These are phyloP conservation scores for Amia ocellicauda DNA, from an alignment of 2,113 vertebrate species.

Conservation along the genomic window DNA sequence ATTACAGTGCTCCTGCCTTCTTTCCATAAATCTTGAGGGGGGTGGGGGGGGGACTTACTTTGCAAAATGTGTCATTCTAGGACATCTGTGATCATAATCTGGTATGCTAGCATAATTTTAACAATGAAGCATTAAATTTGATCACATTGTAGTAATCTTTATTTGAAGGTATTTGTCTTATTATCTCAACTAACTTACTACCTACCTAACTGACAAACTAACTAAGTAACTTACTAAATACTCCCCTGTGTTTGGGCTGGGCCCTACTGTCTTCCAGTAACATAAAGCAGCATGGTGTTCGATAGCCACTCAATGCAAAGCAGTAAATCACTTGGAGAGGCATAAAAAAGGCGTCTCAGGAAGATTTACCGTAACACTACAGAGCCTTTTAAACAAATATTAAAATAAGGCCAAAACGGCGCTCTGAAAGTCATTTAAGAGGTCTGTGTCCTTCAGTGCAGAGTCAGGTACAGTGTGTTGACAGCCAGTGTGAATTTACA, in stretches of 20 bases:
- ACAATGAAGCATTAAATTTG: too few relatives aligned
- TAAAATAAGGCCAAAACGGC: slow-evolving; percentile 61
- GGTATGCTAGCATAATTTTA: too few relatives aligned
- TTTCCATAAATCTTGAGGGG: slow-evolving; percentile 69
- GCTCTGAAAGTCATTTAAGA: slow-evolving; percentile 43
- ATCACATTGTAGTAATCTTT: too few relatives aligned
- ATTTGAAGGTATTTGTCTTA: slow-evolving; percentile 52
- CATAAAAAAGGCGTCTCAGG: slow-evolving; percentile 56
- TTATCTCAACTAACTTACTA: too few relatives aligned
- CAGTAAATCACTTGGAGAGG: slow-evolving; percentile 68
- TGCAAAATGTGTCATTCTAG: slow-evolving; percentile 61
- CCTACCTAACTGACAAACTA: slow-evolving; percentile 54
- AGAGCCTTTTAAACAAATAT: slow-evolving; percentile 70
- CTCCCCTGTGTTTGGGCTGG: slow-evolving; percentile 46
- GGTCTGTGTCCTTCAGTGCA: slow-evolving; percentile 38
- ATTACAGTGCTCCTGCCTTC: slow-evolving; percentile 72
- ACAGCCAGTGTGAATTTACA: slow-evolving; percentile 54
- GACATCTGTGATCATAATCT: slow-evolving; percentile 57
- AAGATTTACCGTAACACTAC: slow-evolving; percentile 59
- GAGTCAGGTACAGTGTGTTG: slow-evolving; percentile 34
- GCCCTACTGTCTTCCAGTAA: slow-evolving; percentile 56
- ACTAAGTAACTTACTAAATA: slow-evolving; percentile 38
- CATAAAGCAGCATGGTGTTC: slow-evolving; percentile 59
- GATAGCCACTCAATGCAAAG: slow-evolving; percentile 58
- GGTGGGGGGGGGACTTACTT: slow-evolving; percentile 57